Evolutionary conservation across 2,113 vertebrate genomes (phyloP), one percentile per base, ranked within the genome.

Genomic region (Grammatotria lemairii): DNA sequence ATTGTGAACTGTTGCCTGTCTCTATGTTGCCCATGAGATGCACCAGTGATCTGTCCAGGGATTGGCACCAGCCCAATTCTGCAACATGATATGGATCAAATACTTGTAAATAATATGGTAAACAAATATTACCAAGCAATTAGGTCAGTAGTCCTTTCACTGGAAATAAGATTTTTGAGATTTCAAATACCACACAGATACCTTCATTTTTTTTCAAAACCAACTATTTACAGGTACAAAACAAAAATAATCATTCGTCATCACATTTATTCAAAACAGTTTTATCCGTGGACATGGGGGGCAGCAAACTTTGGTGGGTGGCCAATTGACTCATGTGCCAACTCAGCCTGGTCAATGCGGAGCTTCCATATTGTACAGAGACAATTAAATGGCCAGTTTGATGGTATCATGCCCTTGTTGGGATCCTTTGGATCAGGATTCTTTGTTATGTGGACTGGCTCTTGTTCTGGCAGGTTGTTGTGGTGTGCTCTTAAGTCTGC

Each of bases 351-450:
- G 17, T 65, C 60, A 38, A 65, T 65, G 60, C 10, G 0, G 31
- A 35, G 10, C 17, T 35, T 65, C 60, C 17, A 38, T 12, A 65
- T 65, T 65, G 31, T n/a, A n/a, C 17, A 65, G 60, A 65, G 17
- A n/a, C 17, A 65, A 38, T 65, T 65, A 65, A 65, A 65, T 65
- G 31, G 31, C 60, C 60, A 38, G 31, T 65, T 35, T 65, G 60
- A 38, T 65, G 60, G 60, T 65, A 65, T 65, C 60, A n/a, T 65
- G 33, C 60, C 60, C 60, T 65, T n/a, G 60, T 65, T 35, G 17
- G 31, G 31, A 65, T 35, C 31, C 31, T 65, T 35, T 65, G 60
- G 60, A 38, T 65, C 60, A n/a, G 6, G 17, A 65, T 65, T 35
- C 9, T 63, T 63, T 2, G 58, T 63, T 35, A 35, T 63, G 3